Base-by-base conservation (phyloP, 2,797 vertebrate species). In the Sphenodon punctatus region DNA sequence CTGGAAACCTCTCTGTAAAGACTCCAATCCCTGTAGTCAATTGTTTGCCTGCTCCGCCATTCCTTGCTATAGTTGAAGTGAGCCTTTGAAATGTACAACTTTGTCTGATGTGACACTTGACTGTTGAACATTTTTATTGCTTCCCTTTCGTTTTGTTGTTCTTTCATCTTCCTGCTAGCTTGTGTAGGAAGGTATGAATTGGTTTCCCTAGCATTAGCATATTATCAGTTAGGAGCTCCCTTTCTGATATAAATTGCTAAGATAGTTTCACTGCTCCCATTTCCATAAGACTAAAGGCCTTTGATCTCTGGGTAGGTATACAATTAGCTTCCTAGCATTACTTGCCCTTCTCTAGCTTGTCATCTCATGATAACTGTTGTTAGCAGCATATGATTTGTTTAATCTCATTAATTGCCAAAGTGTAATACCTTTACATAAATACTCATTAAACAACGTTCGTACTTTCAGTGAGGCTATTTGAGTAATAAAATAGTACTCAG, bases 401-500 rank as follows among this genome's bases (percentile, higher is more conserved):
- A 14, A 60, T 23, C 32, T 17, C 34, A 17, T 0, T 0, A 30
- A 27, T 42, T 75, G 39, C 15, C 59, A 0, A 0, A 5, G 0
- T 0, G 23, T 49, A 32, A 59, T 75, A 61, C 5, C 15, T 58
- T 53, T 9, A 0, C 0, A 1, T 3, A 19, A 55, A 5, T 56
- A 34, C 1, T 7, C 22, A 67, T 76, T 71, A 67, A n/a, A 69
- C 58, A 49, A 15, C 58, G 34, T 36, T 20, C 58, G 22, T 58
- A 32, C 22, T 58, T 22, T 34, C 34, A 0, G 0, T 0, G 14
- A 8, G 49, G 3, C 2, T 0, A 2, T 2, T 15, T 23, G 43
- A 58, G 58, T 0, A 0, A 64, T 46, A 27, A 22, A 41, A 27
- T 46, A 4, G 64, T 49, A 2, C n/a, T n/a, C n/a, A n/a, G n/a